A percentile compares a stretch with the other conserved stretches of the same genome.
These are phyloP conservation scores for Loxodonta africana DNA, from an alignment of 2,113 vertebrate genomes.

Conservation along the genomic window DNA sequence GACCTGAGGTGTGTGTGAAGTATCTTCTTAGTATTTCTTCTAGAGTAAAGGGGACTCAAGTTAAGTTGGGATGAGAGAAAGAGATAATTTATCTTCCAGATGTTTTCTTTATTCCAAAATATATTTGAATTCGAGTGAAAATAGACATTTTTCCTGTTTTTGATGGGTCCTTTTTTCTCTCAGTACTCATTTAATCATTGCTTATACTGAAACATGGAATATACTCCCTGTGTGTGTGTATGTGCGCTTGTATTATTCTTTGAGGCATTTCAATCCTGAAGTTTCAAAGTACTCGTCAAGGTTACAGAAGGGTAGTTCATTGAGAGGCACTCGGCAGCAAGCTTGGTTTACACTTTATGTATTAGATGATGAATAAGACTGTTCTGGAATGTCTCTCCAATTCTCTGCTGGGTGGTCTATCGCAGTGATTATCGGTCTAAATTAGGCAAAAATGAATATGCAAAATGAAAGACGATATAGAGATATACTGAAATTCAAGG, in stretches of 20 bases:
- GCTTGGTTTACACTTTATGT: not conserved
- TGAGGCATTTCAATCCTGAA: not conserved
- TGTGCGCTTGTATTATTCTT: not conserved
- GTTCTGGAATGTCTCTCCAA: not conserved
- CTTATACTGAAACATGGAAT: not conserved
- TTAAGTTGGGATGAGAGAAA: constrained; percentile 21
- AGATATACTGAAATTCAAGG: not conserved
- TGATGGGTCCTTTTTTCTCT: not conserved
- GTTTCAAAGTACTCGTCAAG: not conserved
- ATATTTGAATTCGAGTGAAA: constrained; percentile 4
- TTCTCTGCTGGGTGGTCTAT: not conserved
- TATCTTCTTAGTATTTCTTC: not conserved
- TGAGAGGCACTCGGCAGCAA: not conserved
- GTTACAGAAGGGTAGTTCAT: not conserved
- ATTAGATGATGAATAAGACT: not conserved
- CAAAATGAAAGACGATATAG: not conserved
- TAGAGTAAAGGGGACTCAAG: constrained; percentile 14
- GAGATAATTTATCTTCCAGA: not conserved
- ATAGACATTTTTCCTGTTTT: not conserved
- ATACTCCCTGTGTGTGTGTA: not conserved
- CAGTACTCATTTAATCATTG: not conserved
- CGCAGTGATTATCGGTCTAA: not conserved
- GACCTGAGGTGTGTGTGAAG: not conserved
- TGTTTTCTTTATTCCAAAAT: constrained; percentile 33
- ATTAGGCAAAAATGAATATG: constrained; percentile 1